These are phyloP conservation scores for Ptyas mucosa DNA, from an alignment of 2,113 vertebrate species.

Conservation along the genomic window DNA sequence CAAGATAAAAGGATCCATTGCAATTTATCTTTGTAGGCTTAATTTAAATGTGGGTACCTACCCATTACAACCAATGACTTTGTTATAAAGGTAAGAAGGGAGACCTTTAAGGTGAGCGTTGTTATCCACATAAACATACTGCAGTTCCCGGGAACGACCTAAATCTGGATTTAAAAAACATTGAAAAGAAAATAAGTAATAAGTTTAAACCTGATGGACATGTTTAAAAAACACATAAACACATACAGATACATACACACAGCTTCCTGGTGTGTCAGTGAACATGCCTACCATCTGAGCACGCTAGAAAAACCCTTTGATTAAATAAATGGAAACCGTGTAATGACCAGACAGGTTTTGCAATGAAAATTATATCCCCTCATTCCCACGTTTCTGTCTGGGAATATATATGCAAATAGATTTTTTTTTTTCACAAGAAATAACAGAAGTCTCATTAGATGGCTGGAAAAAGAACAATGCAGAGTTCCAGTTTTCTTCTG, in stretches of 20 bases:
- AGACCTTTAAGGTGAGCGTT: conserved; percentile 80
- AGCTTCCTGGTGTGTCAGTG: conserved; percentile 14
- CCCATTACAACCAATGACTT: conserved; percentile 95
- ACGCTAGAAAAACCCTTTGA: conserved; percentile 13
- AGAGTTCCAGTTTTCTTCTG: background rate
- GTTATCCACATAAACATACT: conserved; percentile 94
- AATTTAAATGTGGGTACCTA: conserved; percentile 58
- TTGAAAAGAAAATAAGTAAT: conserved; percentile 5
- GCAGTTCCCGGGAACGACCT: conserved; percentile 89
- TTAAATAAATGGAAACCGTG: conserved; percentile 14
- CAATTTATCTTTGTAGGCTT: background rate
- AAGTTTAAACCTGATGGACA: conserved; percentile 16
- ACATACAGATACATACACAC: background rate
- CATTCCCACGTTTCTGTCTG: conserved; percentile 11
- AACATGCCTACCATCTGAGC: conserved; percentile 7
- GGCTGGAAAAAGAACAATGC: background rate
- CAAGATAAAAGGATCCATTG: background rate
- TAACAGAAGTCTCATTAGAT: background rate
- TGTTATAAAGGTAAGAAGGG: conserved; percentile 88
- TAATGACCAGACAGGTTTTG: conserved; percentile 7
- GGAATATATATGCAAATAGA: background rate
- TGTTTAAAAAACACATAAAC: conserved; percentile 23
- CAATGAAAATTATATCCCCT: background rate
- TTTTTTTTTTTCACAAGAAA: background rate
- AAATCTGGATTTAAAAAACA: conserved; percentile 78